phyloP scores from a whole-genome alignment of 2,797 vertebrate genomes.

The Eremophila alpestris region DNA sequence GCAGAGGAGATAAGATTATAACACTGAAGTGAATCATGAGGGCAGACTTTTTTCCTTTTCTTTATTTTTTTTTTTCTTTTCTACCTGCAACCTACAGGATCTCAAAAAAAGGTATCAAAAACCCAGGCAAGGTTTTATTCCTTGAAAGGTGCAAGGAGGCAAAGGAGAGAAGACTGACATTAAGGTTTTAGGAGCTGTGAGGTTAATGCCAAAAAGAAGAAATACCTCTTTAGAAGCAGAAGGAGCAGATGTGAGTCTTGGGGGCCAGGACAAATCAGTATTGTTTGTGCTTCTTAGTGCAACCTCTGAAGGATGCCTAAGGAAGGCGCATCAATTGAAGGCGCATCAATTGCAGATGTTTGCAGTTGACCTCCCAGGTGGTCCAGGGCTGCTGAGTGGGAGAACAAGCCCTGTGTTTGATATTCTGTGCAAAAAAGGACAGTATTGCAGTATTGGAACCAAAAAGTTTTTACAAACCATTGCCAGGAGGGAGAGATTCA shows the following conservation, averaged over 20 bases:
- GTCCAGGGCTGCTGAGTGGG: not conserved
- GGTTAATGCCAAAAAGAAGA: not conserved
- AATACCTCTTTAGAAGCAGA: not conserved
- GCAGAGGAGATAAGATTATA: not conserved
- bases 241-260: not conserved
- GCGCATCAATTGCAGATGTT: not conserved
- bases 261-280: not conserved
- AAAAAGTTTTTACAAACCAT: not conserved
- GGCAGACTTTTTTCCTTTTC: not conserved
- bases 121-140: not conserved
- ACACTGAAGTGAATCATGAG: not conserved
- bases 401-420: not conserved
- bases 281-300: fast-evolving
- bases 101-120: not conserved
- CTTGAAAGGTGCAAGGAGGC: not conserved
- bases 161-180: not conserved
- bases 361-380: not conserved
- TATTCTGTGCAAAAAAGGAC: not conserved
- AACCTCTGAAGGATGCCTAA: not conserved
- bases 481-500: not conserved
- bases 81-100: not conserved
- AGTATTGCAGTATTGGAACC: not conserved
- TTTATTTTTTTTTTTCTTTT: not conserved
- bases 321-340: not conserved
- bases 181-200: not conserved